Percentiles rank a stretch among this genome's conserved stretches.
phyloP scores from a whole-genome alignment of 2,797 vertebrate species.

The Poecile montanus region DNA sequence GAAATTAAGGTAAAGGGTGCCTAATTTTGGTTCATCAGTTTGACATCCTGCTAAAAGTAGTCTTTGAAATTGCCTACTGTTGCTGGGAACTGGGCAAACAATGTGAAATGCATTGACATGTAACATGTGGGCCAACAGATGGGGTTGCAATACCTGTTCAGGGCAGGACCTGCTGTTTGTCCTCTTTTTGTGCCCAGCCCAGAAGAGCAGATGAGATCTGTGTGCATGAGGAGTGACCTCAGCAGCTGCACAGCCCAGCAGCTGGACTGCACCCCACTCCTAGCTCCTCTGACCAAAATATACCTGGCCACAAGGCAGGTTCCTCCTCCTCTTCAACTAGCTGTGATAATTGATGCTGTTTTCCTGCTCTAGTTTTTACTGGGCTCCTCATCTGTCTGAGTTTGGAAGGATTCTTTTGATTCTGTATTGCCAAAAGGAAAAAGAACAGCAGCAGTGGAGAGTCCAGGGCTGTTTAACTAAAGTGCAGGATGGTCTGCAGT shows the following conservation, averaged over 20 bases:
- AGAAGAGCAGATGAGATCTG: constrained; percentile 40
- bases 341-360: background rate
- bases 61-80: background rate
- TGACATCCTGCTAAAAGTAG: background rate
- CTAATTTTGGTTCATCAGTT: background rate
- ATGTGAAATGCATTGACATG: background rate
- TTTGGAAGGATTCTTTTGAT: background rate
- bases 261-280: background rate
- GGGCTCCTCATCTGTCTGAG: background rate
- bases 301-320: background rate
- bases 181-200: background rate
- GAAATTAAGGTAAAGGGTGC: background rate
- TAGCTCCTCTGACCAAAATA: background rate
- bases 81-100: background rate
- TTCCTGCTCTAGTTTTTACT: background rate
- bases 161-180: background rate
- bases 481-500: background rate
- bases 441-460: background rate
- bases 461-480: background rate
- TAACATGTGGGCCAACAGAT: background rate
- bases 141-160: background rate
- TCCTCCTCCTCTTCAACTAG: background rate
- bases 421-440: background rate
- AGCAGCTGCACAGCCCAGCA: constrained; percentile 44
- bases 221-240: background rate